Evolutionary conservation across 2,113 vertebrate genomes (phyloP), one percentile per base, ranked within the genome.

Genomic region (Stigmatopora nigra): DNA sequence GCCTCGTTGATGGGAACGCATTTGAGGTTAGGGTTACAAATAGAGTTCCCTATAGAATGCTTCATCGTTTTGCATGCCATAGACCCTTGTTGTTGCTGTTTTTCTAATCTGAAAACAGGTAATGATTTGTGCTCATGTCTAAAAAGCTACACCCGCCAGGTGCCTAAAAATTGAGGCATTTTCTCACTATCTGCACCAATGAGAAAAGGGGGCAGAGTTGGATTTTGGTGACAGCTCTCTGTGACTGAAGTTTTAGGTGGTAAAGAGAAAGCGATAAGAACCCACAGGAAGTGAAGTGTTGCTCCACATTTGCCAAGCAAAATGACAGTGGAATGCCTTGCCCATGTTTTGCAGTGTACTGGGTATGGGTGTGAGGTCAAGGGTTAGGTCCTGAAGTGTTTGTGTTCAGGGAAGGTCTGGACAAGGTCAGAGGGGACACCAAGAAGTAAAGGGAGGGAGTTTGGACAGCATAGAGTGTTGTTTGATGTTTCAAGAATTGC

Each of bases 401-500:
- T 88, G 79, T 70, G 63, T 71, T 77, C 45, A 63, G 77, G 78
- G 76, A 79, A 79, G 68, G 73, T 72, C 77, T 77, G 70, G 71
- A 63, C n/a, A 12, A 73, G 79, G 83, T 82, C 80, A 84, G 56
- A 74, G 80, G 75, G 64, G 69, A 68, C 77, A 82, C n/a, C 65
- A 4, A 3, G 7, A 67, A 48, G 53, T 64, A 67, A 77, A 84
- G 70, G 75, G 75, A 76, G 70, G 46, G 69, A 51, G 75, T 73
- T 63, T 22, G 67, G 69, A 45, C 36, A 46, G 45, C 45, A 62
- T 13, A 56, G 64, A 71, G 79, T 68, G 79, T 67, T 71, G 79
- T 83, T 81, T 81, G 84, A 84, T 81, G 73, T 81, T 69, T 73
- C 63, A 70, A 64, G 68, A 83, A 68, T 67, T 81, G 67, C 74